Evolutionary conservation across 2,113 vertebrate genomes (phyloP).

Genomic region (Chiloscyllium plagiosum): DNA sequence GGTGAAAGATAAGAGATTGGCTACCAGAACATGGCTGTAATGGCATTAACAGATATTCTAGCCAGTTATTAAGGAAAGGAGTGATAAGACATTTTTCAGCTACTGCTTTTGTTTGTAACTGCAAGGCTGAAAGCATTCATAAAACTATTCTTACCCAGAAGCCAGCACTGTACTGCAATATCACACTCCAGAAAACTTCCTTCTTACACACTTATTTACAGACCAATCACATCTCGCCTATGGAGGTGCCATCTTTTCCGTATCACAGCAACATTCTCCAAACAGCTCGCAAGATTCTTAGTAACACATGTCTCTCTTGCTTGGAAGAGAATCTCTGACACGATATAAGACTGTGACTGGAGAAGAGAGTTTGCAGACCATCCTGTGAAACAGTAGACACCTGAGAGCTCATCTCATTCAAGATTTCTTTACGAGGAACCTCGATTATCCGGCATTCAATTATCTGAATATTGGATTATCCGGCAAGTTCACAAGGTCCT

Average conservation of each 20-base stretch:
- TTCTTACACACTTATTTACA: not conserved
- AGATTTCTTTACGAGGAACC: not conserved
- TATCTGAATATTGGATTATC: too few species aligned
- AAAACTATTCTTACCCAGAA: not conserved
- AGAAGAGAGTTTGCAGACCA: not conserved
- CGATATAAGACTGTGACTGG: not conserved
- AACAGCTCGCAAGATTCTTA: not conserved
- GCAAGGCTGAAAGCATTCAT: not conserved
- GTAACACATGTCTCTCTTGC: not conserved
- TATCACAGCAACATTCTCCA: not conserved
- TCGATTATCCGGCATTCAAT: too few species aligned
- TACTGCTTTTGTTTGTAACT: not conserved
- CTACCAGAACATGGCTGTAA: too few species aligned
- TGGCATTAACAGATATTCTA: not conserved
- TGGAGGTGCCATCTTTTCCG: not conserved
- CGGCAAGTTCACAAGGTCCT: too few species aligned
- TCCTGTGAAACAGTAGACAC: not conserved
- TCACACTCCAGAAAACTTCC: not conserved
- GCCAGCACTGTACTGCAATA: not conserved
- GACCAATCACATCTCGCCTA: not conserved
- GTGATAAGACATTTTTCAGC: not conserved
- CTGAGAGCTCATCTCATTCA: not conserved
- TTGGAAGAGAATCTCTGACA: not conserved
- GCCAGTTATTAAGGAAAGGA: not conserved
- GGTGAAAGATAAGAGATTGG: not conserved